phyloP scores from a whole-genome alignment of 2,797 vertebrate genomes.

The Chromis chromis region DNA sequence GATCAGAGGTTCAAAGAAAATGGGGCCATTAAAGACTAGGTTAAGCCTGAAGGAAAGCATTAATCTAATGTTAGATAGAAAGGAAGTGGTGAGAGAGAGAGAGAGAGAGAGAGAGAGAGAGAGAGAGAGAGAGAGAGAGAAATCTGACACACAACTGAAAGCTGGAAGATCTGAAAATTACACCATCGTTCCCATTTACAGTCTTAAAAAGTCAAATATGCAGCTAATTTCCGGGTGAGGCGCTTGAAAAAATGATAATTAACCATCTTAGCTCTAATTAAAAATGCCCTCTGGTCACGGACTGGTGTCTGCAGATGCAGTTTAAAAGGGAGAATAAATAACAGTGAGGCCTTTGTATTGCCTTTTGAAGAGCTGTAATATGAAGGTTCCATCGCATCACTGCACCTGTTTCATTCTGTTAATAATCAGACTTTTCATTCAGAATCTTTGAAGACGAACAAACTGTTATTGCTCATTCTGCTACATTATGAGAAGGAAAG shows the following conservation, averaged over 20 bases:
- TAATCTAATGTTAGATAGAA: slow-evolving; percentile 67
- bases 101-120: too few species aligned
- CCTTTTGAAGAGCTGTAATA: not conserved
- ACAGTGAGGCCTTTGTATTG: not conserved
- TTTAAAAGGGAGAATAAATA: not conserved
- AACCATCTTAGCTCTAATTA: slow-evolving; percentile 38
- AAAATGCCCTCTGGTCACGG: slow-evolving; percentile 39
- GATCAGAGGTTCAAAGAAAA: slow-evolving; percentile 79
- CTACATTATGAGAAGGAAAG: not conserved
- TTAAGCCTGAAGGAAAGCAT: slow-evolving; percentile 78
- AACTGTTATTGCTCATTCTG: not conserved
- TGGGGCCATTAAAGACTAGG: slow-evolving; percentile 74
- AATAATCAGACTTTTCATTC: not conserved
- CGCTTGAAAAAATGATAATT: slow-evolving; percentile 42
- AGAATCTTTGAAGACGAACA: slow-evolving; percentile 3
- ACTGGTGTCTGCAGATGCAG: slow-evolving; percentile 34
- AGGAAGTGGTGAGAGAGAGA: slow-evolving; percentile 25
- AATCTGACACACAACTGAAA: slow-evolving; percentile 59
- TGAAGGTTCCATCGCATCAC: slow-evolving; percentile 2
- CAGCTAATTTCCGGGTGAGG: slow-evolving; percentile 31
- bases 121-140: slow-evolving; percentile 34
- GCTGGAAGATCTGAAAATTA: slow-evolving; percentile 51
- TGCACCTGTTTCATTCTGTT: not conserved
- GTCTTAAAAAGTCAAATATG: slow-evolving; percentile 26
- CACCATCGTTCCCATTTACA: slow-evolving; percentile 48